Conservation (phyloP, 2,797 vertebrate genomes). For the Denticeps clupeoides region DNA sequence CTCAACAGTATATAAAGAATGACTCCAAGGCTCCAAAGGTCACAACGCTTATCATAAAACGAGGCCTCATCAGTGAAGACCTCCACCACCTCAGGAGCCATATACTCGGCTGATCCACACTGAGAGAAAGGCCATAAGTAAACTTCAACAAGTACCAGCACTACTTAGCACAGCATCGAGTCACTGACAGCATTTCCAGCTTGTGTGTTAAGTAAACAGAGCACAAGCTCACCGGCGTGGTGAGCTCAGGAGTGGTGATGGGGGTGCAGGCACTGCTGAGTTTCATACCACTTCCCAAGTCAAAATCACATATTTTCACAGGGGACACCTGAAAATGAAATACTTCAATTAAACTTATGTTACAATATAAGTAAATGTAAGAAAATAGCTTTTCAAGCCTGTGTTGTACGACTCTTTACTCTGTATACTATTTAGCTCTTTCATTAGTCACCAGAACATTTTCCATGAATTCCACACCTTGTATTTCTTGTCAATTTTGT, state of each 20-base stretch:
- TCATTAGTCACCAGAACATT: no score
- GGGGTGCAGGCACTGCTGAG: slow-evolving; percentile 87
- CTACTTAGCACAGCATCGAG: no score
- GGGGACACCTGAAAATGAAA: slow-evolving; percentile 69
- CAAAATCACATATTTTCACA: slow-evolving; percentile 97
- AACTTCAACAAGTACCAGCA: neutral
- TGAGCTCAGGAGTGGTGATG: slow-evolving; percentile 92
- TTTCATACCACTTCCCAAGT: slow-evolving; percentile 90
- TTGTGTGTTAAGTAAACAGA: neutral
- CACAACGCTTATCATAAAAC: slow-evolving; percentile 97
- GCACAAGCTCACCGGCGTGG: slow-evolving; percentile 71
- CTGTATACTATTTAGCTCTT: no score
- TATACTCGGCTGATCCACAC: slow-evolving; percentile 96
- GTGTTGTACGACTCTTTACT: no score
- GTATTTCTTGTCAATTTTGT: no score
- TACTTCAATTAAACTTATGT: neutral
- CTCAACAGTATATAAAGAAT: slow-evolving; percentile 95
- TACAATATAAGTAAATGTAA: no score
- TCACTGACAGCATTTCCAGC: no score
- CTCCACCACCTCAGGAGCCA: slow-evolving; percentile 96
- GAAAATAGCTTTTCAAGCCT: no score
- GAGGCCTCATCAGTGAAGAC: slow-evolving; percentile 92
- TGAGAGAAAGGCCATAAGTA: slow-evolving; percentile 28
- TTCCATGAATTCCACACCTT: no score
- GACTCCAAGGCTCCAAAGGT: slow-evolving; percentile 94